phyloP scores from a whole-genome alignment of 2,797 vertebrate genomes.

The Peromyscus aztecus region DNA sequence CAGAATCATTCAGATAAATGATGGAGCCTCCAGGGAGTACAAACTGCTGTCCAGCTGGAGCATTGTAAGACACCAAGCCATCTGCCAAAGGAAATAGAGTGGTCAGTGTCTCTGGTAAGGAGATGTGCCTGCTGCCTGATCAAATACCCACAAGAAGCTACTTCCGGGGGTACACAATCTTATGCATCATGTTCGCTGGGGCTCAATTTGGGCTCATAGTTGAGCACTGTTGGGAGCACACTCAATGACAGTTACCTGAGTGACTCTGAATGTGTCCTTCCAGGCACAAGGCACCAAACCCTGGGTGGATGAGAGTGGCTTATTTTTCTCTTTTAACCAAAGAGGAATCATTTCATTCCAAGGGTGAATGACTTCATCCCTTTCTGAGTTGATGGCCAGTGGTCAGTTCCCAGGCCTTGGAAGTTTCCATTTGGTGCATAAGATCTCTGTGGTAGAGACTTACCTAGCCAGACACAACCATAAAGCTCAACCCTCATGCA shows the following conservation, averaged over 20 bases:
- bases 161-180: too few species aligned
- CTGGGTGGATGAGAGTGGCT: not conserved
- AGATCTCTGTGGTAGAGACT: constrained; percentile 63
- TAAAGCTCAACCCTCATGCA: constrained; percentile 99
- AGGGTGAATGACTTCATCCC: not conserved
- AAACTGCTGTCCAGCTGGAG: constrained; percentile 94
- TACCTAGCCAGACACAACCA: constrained; percentile 98
- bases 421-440: not conserved
- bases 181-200: not conserved
- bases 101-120: constrained; percentile 9
- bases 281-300: not conserved
- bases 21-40: constrained; percentile 88
- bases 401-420: not conserved
- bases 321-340: not conserved
- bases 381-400: not conserved
- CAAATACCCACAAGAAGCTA: not conserved
- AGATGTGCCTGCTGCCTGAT: not conserved
- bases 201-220: not conserved
- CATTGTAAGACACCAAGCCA: constrained; percentile 96
- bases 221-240: not conserved
- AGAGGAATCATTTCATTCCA: not conserved
- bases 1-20: constrained; percentile 96
- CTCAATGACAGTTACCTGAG: not conserved
- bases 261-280: not conserved
- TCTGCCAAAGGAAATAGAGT: constrained; percentile 88